Evolutionary conservation across 2,113 vertebrate species (phyloP).

Genomic region (Lampris megalopsis): DNA sequence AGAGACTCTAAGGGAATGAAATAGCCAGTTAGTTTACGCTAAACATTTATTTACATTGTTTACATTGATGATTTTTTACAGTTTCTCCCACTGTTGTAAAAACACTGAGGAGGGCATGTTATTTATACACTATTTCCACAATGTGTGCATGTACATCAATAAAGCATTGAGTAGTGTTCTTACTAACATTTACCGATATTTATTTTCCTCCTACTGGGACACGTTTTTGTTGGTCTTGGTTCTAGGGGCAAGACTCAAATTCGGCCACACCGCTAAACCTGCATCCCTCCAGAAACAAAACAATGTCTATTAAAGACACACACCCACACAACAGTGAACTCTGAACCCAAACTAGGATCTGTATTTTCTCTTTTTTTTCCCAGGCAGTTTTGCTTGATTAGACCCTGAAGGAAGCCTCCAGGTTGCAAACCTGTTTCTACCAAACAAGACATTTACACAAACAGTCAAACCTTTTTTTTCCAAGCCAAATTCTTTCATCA

Average conservation of each 20-base stretch:
- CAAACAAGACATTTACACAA: constrained; percentile 44
- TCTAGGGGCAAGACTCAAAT: constrained; percentile 7
- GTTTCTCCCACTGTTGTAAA: constrained; percentile 24
- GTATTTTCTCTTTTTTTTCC: constrained; percentile 27
- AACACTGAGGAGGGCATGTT: constrained; percentile 25
- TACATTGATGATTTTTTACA: constrained; percentile 50
- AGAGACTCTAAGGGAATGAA: constrained; percentile 9
- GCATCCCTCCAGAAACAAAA: not conserved
- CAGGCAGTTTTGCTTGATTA: constrained; percentile 18
- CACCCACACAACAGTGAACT: not conserved
- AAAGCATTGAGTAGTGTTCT: constrained; percentile 13
- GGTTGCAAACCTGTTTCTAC: constrained; percentile 45
- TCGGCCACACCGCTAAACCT: not conserved
- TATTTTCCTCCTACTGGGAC: constrained; percentile 2
- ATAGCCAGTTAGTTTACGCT: constrained; percentile 8
- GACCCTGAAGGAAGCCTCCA: constrained; percentile 34
- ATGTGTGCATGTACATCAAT: constrained; percentile 22
- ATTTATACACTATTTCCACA: not conserved
- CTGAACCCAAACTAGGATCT: constrained; percentile 1
- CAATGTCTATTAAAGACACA: not conserved
- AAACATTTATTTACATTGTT: constrained; percentile 35
- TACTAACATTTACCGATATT: not conserved
- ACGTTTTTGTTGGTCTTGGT: not conserved
- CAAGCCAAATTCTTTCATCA: not conserved
- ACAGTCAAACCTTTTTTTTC: constrained; percentile 22